Percentiles rank a stretch among this genome's conserved stretches.
phyloP scores from a whole-genome alignment of 2,888 invertebrate genomes.

The Drosophila limbata region DNA sequence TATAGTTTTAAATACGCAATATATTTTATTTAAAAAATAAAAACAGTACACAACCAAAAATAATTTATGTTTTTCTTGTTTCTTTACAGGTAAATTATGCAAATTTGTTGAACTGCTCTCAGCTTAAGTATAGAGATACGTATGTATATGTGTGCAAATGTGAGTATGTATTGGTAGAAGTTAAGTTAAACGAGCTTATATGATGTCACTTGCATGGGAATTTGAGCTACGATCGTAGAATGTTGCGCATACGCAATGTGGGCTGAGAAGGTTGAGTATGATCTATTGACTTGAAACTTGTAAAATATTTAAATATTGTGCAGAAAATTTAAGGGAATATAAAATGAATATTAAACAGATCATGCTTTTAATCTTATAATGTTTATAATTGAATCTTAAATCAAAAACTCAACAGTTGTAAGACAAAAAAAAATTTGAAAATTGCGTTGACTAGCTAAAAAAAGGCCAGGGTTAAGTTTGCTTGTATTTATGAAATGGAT shows the following conservation, averaged over 20 bases:
- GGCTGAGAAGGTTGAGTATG: neutral
- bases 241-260: conserved; percentile 32
- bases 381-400: neutral
- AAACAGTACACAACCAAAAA: conserved; percentile 23
- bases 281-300: neutral
- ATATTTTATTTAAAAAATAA: conserved; percentile 6
- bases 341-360: neutral
- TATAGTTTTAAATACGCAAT: conserved; percentile 20
- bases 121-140: conserved; percentile 57
- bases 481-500: neutral
- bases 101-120: conserved; percentile 50
- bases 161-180: conserved; percentile 17
- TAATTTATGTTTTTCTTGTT: conserved; percentile 58
- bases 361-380: too few relatives aligned
- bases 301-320: neutral
- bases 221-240: neutral
- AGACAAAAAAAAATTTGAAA: neutral
- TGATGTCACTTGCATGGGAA: conserved; percentile 6
- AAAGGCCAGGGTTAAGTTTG: neutral
- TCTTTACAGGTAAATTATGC: conserved; percentile 76
- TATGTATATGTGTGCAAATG: conserved; percentile 13
- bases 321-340: neutral
- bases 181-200: conserved; percentile 17
- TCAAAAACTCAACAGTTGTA: neutral
- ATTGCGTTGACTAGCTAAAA: neutral